These are phyloP conservation scores for Sapayoa aenigma DNA, from an alignment of 2,113 vertebrate genomes.

Conservation along the genomic window DNA sequence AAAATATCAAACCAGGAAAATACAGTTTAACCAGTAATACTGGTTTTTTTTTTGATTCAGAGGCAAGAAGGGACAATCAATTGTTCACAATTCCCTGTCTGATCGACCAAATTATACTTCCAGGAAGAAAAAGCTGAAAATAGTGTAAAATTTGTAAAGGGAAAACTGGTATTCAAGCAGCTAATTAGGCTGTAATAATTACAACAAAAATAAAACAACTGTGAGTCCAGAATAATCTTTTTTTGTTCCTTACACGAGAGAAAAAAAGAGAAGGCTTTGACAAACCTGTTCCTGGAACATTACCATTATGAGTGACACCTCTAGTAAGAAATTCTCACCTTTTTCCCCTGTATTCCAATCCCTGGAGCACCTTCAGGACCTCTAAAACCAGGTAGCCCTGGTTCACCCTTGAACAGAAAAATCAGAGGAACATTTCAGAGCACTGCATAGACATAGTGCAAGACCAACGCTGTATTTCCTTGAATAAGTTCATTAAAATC, in stretches of 20 bases:
- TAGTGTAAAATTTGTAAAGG: background rate
- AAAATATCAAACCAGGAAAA: background rate
- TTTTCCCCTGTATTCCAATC: constrained; percentile 85
- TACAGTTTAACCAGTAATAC: background rate
- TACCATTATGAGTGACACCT: background rate
- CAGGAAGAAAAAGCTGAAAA: background rate
- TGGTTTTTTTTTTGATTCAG: background rate
- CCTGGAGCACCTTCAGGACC: constrained; percentile 83
- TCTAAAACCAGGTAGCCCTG: constrained; percentile 80
- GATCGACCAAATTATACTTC: background rate
- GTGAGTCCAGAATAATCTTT: background rate
- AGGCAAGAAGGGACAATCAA: background rate
- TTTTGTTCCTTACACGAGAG: background rate
- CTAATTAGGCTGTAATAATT: background rate
- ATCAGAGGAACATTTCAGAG: background rate
- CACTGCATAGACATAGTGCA: background rate
- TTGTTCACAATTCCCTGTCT: background rate
- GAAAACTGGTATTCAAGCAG: background rate
- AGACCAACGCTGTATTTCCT: background rate
- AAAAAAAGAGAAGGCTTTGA: background rate
- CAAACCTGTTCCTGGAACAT: background rate
- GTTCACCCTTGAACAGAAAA: constrained; percentile 77
- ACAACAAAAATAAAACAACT: background rate
- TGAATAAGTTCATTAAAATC: background rate
- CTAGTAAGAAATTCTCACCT: constrained; percentile 70